phyloP scores from a whole-genome alignment of 30 jellyfish, hydroid and myxozoan species.

The Aurelia sp. region DNA sequence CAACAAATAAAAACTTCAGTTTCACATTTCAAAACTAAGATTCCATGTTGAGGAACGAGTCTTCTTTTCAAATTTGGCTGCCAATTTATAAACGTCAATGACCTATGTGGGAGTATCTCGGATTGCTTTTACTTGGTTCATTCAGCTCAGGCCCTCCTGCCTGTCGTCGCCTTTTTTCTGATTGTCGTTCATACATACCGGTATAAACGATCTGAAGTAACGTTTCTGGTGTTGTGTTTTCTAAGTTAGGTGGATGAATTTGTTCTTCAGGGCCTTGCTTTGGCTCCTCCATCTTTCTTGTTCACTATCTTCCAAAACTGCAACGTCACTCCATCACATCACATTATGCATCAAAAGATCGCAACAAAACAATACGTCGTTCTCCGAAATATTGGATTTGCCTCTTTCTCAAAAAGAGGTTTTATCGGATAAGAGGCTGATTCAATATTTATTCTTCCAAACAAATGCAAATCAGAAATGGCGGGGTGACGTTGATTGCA shows the following conservation, averaged over 20 bases:
- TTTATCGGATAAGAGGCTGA: background rate
- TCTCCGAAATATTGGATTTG: background rate
- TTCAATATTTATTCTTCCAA: too few relatives aligned
- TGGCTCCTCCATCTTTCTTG: background rate
- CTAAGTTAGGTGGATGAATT: slow-evolving; percentile 11
- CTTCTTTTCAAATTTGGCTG: too few relatives aligned
- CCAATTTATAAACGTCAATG: too few relatives aligned
- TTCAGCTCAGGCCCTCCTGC: too few relatives aligned
- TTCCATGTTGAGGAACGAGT: too few relatives aligned
- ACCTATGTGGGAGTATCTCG: too few relatives aligned
- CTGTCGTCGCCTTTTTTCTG: too few relatives aligned
- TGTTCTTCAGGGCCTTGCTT: slow-evolving; percentile 1
- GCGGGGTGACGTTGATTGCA: slow-evolving; percentile 16
- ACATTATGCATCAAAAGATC: background rate
- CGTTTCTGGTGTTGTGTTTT: slow-evolving; percentile 53
- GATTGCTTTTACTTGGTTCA: too few relatives aligned
- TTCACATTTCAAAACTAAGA: too few relatives aligned
- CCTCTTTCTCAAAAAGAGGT: background rate
- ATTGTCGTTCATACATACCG: background rate
- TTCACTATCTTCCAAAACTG: background rate
- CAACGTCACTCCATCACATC: background rate
- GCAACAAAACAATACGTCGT: background rate
- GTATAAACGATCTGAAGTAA: background rate
- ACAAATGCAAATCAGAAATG: slow-evolving; percentile 10
- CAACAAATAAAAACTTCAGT: too few relatives aligned